Evolutionary conservation across 2,797 vertebrate genomes (phyloP).

Genomic region (Hybognathus amarus): DNA sequence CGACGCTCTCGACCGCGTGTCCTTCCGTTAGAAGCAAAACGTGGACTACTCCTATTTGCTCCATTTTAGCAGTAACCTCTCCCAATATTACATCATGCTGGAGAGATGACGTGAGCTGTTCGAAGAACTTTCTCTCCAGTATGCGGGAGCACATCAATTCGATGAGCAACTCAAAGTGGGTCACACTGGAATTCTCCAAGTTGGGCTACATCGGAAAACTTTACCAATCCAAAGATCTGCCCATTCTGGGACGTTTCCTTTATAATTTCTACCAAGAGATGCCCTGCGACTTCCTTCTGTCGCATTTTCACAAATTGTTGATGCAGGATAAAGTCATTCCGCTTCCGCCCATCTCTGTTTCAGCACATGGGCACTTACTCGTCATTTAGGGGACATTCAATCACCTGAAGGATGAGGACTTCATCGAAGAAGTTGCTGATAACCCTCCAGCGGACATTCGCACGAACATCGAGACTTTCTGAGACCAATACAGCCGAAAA

Average conservation of each 20-base stretch:
- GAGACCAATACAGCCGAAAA: constrained; percentile 71
- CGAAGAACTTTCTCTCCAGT: constrained; percentile 78
- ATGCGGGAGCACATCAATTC: constrained; percentile 75
- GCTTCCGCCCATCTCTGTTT: constrained; percentile 84
- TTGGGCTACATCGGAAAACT: constrained; percentile 89
- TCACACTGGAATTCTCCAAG: constrained; percentile 86
- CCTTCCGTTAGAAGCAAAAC: constrained; percentile 88
- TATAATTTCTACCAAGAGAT: constrained; percentile 89
- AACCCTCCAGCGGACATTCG: constrained; percentile 75
- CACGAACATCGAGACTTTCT: constrained; percentile 73
- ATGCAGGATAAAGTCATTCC: constrained; percentile 78
- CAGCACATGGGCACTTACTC: constrained; percentile 82
- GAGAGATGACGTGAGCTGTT: constrained; percentile 81
- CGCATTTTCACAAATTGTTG: constrained; percentile 80
- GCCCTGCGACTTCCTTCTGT: constrained; percentile 86
- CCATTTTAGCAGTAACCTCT: constrained; percentile 78
- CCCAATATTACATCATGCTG: constrained; percentile 86
- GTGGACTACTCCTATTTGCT: constrained; percentile 84
- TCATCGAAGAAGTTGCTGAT: constrained; percentile 64
- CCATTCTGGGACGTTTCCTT: constrained; percentile 81
- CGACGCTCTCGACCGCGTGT: constrained; percentile 75
- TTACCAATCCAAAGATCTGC: constrained; percentile 80
- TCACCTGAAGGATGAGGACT: constrained; percentile 78
- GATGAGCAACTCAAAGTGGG: constrained; percentile 74
- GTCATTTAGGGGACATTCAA: constrained; percentile 76